Conservation (phyloP, 1,140 invertebrate genomes). For the Drosophila ficusphila region DNA sequence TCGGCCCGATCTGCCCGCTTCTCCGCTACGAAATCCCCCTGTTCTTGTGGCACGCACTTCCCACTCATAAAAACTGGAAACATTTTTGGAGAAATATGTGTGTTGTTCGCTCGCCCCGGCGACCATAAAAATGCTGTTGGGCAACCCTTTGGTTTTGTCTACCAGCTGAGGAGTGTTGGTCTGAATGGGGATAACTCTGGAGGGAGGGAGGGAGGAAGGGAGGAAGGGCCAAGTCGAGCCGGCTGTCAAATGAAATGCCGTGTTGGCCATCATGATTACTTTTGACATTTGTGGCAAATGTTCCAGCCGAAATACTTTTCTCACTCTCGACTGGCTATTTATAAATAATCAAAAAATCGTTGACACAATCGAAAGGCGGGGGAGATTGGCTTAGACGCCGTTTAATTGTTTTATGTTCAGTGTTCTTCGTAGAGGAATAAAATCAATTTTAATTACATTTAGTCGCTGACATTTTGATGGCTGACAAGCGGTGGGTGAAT, state of each 20-base stretch:
- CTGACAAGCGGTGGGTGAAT: background rate
- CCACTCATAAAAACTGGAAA: conserved; percentile 76
- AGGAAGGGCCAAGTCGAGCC: background rate
- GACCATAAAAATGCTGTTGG: conserved; percentile 70
- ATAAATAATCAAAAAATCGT: conserved; percentile 69
- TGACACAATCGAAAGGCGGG: conserved; percentile 5
- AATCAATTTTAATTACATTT: conserved; percentile 80
- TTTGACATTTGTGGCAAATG: conserved; percentile 81
- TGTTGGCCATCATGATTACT: conserved; percentile 79
- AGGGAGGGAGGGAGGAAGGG: too few species aligned
- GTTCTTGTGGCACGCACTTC: conserved; percentile 61
- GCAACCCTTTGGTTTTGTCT: conserved; percentile 58
- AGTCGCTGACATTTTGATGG: conserved; percentile 59
- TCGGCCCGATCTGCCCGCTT: too few species aligned
- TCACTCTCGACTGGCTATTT: conserved; percentile 47
- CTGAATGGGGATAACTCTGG: background rate
- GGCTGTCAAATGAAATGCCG: conserved; percentile 75
- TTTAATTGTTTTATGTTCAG: conserved; percentile 75
- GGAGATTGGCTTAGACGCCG: conserved; percentile 33
- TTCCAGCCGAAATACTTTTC: conserved; percentile 25
- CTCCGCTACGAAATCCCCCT: background rate
- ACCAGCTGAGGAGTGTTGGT: conserved; percentile 24
- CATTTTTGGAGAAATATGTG: conserved; percentile 65
- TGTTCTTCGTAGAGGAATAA: conserved; percentile 50
- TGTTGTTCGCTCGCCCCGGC: background rate